phyloP scores from a whole-genome alignment of 2,888 invertebrate genomes.

The Dasypolia templi region DNA sequence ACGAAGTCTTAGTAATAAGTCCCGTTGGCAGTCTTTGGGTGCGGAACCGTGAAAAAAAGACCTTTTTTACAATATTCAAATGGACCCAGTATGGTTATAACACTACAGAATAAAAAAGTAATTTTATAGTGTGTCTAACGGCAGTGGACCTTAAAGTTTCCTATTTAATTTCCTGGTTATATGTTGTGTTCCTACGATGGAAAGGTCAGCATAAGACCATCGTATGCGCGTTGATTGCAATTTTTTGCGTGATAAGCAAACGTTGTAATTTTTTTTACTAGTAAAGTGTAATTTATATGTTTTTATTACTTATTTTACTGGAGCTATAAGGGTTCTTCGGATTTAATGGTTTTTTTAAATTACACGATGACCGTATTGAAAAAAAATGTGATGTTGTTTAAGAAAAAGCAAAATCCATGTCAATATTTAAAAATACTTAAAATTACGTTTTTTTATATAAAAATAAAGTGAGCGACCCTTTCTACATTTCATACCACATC shows the following conservation, averaged over 20 bases:
- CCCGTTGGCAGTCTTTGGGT: neutral
- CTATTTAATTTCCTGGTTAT: slow-evolving; percentile 42
- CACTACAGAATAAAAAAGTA: slow-evolving; percentile 6
- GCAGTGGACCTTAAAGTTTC: slow-evolving; percentile 44
- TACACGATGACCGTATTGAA: too few relatives aligned
- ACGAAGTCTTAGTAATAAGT: neutral
- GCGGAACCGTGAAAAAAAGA: neutral
- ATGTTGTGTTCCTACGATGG: slow-evolving; percentile 19
- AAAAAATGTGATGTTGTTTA: too few relatives aligned
- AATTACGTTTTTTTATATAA: too few relatives aligned
- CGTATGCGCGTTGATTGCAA: slow-evolving; percentile 31
- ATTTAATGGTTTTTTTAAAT: slow-evolving; percentile 21
- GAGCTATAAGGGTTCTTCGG: slow-evolving; percentile 19
- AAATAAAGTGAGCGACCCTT: too few relatives aligned
- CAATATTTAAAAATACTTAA: too few relatives aligned
- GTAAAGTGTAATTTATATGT: slow-evolving; percentile 58
- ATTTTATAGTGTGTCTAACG: slow-evolving; percentile 43
- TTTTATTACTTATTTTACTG: slow-evolving; percentile 40
- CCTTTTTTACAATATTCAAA: slow-evolving; percentile 24
- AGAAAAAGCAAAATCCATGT: too few relatives aligned
- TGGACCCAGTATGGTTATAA: slow-evolving; percentile 4
- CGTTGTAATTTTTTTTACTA: slow-evolving; percentile 44
- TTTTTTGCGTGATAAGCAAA: slow-evolving; percentile 39
- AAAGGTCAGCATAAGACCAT: slow-evolving; percentile 54
- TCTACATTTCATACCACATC: too few relatives aligned